These are phyloP conservation scores for Agonopterix subpropinquella DNA, from an alignment of 2,888 invertebrate genomes.

Conservation along the genomic window DNA sequence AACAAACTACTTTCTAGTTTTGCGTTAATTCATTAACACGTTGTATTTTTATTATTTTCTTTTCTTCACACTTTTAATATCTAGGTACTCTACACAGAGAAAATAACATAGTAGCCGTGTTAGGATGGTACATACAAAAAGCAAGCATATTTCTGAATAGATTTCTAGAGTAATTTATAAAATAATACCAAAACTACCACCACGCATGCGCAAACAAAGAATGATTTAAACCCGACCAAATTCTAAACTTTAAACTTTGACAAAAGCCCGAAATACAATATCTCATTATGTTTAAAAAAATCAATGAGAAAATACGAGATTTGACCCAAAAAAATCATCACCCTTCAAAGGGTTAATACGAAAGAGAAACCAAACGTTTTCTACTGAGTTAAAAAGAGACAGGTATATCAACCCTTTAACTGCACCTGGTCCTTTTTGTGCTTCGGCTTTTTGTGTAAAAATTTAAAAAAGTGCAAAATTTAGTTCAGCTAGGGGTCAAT, in stretches of 20 bases:
- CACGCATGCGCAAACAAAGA: conserved; percentile 13
- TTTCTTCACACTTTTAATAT: too few relatives aligned
- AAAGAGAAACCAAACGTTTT: conserved; percentile 31
- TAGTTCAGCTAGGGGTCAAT: conserved; percentile 61
- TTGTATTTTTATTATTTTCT: too few relatives aligned
- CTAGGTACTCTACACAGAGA: too few relatives aligned
- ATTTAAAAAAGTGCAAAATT: conserved; percentile 71
- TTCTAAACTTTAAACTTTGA: conserved; percentile 38
- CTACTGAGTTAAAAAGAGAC: conserved; percentile 30
- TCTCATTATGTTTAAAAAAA: conserved; percentile 65
- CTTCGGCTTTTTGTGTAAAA: conserved; percentile 47
- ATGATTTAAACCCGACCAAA: conserved; percentile 28
- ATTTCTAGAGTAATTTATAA: not conserved
- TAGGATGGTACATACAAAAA: too few relatives aligned
- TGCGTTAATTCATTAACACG: too few relatives aligned
- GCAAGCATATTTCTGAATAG: too few relatives aligned
- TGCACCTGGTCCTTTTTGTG: conserved; percentile 65
- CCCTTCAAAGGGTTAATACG: conserved; percentile 54
- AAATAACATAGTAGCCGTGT: too few relatives aligned
- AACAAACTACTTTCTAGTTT: too few relatives aligned
- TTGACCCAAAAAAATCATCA: conserved; percentile 67
- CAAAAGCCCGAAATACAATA: conserved; percentile 64
- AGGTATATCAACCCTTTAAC: conserved; percentile 54
- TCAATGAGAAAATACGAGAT: conserved; percentile 67
- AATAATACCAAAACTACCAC: not conserved